phyloP scores from a whole-genome alignment of 2,113 vertebrate species.

The Solenodon paradoxus region DNA sequence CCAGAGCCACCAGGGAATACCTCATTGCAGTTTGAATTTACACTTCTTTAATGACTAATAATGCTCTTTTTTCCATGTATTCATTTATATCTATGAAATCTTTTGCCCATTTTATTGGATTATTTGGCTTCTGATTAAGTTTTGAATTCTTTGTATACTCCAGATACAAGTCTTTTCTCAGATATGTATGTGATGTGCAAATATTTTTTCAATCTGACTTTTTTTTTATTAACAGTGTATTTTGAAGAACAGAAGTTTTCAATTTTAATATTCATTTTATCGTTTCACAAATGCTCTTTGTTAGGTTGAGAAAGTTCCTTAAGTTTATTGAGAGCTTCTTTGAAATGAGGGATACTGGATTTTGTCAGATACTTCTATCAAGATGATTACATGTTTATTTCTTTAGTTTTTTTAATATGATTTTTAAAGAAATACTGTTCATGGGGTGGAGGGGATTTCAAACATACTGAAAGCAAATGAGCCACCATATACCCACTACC shows the following conservation, averaged over 20 bases:
- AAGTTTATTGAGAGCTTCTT: background rate
- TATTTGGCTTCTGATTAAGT: background rate
- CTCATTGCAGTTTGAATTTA: background rate
- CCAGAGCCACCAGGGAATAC: too few species aligned
- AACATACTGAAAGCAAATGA: background rate
- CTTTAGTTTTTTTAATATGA: background rate
- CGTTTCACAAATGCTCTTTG: background rate
- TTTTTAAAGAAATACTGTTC: background rate
- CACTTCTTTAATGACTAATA: background rate
- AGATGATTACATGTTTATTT: background rate
- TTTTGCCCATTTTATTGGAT: background rate
- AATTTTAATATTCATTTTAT: background rate
- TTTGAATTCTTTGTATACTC: background rate
- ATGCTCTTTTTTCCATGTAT: background rate
- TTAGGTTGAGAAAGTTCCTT: background rate
- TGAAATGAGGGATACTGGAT: background rate
- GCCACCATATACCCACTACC: background rate
- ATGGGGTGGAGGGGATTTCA: background rate
- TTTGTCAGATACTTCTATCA: slow-evolving; percentile 20
- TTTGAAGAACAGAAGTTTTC: slow-evolving; percentile 27
- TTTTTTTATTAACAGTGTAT: background rate
- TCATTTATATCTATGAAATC: background rate
- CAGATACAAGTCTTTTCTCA: background rate
- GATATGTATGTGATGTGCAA: background rate
- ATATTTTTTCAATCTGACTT: background rate